Evolutionary conservation across 2,113 vertebrate genomes (phyloP).

Genomic region (Microtus ochrogaster): DNA sequence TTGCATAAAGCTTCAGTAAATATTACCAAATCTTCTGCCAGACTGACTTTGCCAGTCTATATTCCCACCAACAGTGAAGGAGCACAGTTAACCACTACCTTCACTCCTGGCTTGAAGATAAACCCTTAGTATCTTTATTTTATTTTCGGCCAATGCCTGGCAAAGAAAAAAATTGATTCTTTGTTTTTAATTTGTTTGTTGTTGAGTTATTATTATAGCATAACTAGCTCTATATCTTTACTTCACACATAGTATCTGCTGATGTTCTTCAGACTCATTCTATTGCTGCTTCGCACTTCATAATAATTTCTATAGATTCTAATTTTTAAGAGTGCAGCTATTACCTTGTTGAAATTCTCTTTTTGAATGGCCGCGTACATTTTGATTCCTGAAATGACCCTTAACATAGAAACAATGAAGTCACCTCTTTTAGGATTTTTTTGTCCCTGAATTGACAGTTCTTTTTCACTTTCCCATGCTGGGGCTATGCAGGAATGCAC

Average conservation of each 20-base stretch:
- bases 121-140: neutral
- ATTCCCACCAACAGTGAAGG: constrained; percentile 29
- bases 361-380: neutral
- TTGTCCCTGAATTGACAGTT: neutral
- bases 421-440: neutral
- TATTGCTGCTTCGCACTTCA: constrained; percentile 7
- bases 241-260: neutral
- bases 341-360: neutral
- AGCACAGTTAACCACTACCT: neutral
- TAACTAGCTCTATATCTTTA: neutral
- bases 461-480: neutral
- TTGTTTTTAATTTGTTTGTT: constrained; percentile 55
- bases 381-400: constrained; percentile 39
- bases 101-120: neutral
- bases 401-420: neutral
- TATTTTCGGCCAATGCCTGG: neutral
- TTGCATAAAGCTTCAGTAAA: constrained; percentile 55
- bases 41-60: constrained; percentile 48
- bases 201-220: neutral
- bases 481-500: neutral
- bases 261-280: neutral
- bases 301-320: neutral
- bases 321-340: neutral
- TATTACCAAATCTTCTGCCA: constrained; percentile 60
- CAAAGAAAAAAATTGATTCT: constrained; percentile 29